These are phyloP conservation scores for Sebastes cheni DNA, from an alignment of 2,797 vertebrate genomes.

Conservation along the genomic window DNA sequence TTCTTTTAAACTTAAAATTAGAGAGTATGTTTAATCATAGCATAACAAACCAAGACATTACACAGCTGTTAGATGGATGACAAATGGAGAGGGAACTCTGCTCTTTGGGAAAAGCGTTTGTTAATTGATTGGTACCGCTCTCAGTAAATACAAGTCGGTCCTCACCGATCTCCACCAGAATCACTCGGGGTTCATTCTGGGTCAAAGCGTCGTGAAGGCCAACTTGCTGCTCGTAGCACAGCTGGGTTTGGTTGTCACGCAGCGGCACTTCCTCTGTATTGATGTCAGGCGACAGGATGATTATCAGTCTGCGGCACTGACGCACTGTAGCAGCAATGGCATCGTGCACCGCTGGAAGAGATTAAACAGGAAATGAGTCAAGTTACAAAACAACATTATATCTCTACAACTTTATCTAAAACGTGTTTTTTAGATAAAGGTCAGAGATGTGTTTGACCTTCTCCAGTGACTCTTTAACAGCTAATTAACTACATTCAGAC, in stretches of 20 bases:
- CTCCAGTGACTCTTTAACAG: neutral
- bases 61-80: neutral
- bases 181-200: constrained; percentile 81
- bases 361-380: neutral
- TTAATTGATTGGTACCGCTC: neutral
- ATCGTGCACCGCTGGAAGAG: constrained; percentile 66
- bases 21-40: too few species aligned
- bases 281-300: constrained; percentile 62
- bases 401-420: too few species aligned
- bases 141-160: neutral
- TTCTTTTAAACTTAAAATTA: too few species aligned
- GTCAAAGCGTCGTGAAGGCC: constrained; percentile 88
- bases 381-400: neutral
- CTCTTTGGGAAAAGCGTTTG: too few species aligned
- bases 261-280: neutral
- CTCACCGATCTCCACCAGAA: constrained; percentile 86
- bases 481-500: neutral
- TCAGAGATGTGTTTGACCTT: neutral
- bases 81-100: too few species aligned
- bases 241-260: constrained; percentile 7
- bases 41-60: too few species aligned
- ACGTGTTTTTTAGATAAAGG: neutral
- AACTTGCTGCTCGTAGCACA: constrained; percentile 85
- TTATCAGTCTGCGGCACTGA: constrained; percentile 72
- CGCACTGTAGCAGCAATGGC: constrained; percentile 46